phyloP scores from a whole-genome alignment of 23 tunicate genomes.

The Oikopleura dioica region DNA sequence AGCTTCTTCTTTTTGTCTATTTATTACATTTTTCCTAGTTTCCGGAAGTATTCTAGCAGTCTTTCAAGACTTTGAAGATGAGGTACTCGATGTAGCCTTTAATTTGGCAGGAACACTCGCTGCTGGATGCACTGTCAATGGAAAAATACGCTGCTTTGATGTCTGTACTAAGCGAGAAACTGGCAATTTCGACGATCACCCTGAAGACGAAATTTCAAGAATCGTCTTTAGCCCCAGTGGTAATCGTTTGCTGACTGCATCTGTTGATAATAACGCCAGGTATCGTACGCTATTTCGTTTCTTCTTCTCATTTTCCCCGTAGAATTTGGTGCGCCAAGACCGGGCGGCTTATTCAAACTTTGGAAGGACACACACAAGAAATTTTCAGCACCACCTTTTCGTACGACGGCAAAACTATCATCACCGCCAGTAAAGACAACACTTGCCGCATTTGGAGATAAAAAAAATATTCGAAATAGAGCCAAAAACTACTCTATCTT shows the following conservation, averaged over 20 bases:
- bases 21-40: conserved; percentile 25
- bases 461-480: not conserved
- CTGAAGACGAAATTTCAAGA: conserved; percentile 77
- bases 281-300: not conserved
- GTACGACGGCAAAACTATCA: conserved; percentile 72
- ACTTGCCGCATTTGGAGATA: conserved; percentile 86
- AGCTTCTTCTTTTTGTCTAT: no score
- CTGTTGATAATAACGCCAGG: conserved; percentile 69
- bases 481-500: not conserved
- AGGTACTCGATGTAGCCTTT: conserved; percentile 78
- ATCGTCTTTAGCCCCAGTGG: conserved; percentile 78
- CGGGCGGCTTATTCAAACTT: conserved; percentile 20
- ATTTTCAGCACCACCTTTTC: conserved; percentile 83
- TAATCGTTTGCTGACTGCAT: conserved; percentile 35
- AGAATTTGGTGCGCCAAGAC: not conserved
- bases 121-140: conserved; percentile 69
- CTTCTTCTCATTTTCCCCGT: not conserved
- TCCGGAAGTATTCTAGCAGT: no score
- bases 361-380: conserved; percentile 94
- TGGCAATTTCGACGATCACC: conserved; percentile 55
- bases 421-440: conserved; percentile 91
- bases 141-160: conserved; percentile 26
- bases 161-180: conserved; percentile 35
- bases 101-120: conserved; percentile 48
- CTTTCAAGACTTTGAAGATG: conserved; percentile 72